These are phyloP conservation scores for Mactromeris polynyma DNA, from an alignment of 2,888 invertebrate genomes.

Conservation along the genomic window DNA sequence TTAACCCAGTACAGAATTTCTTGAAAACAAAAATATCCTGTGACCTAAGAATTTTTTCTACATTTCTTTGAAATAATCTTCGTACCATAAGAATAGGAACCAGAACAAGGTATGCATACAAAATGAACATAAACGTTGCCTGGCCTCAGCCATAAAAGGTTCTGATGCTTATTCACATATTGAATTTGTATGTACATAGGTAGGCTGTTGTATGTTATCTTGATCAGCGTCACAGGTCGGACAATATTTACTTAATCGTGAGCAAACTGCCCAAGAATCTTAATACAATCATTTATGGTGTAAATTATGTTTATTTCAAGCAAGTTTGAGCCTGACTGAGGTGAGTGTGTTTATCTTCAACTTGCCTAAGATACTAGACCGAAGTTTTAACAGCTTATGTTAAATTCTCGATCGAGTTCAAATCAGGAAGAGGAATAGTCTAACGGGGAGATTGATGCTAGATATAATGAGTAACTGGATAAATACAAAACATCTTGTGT, in stretches of 20 bases:
- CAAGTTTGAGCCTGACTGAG: constrained; percentile 29
- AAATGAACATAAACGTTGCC: constrained; percentile 4
- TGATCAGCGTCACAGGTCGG: constrained; percentile 13
- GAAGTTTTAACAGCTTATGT: neutral
- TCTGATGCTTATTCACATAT: constrained; percentile 32
- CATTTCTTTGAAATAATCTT: neutral
- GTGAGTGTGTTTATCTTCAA: constrained; percentile 29
- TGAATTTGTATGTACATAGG: constrained; percentile 39
- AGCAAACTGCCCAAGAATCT: constrained; percentile 58
- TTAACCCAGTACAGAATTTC: no score
- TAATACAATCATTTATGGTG: constrained; percentile 49
- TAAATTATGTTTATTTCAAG: constrained; percentile 54
- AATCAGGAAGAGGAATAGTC: neutral
- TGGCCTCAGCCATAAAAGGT: neutral
- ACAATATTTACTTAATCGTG: constrained; percentile 51
- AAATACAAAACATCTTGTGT: neutral
- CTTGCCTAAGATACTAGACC: neutral
- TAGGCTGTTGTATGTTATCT: constrained; percentile 42
- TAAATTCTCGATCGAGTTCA: neutral
- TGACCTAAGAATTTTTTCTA: neutral
- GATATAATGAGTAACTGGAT: neutral
- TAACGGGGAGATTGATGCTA: neutral
- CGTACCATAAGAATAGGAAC: no score
- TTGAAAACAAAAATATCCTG: no score
- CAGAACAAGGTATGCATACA: no score